Conservation (phyloP, 2,888 invertebrate genomes). For the Sphecodes monilicornis region DNA sequence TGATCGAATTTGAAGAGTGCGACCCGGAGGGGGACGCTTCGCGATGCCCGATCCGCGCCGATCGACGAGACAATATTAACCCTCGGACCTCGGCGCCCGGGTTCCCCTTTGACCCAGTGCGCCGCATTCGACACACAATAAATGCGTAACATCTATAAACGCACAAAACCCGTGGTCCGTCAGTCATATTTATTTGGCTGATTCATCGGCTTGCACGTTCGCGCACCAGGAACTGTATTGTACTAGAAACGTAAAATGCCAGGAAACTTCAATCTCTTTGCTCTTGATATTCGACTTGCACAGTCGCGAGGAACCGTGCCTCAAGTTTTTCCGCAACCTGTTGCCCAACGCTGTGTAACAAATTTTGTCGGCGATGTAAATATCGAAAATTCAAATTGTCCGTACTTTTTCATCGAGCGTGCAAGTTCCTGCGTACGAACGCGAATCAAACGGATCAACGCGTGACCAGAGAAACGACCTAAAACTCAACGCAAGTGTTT, state of each 20-base stretch:
- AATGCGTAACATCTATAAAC: background rate
- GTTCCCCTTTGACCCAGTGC: background rate
- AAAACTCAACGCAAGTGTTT: background rate
- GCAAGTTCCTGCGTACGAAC: background rate
- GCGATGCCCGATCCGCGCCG: background rate
- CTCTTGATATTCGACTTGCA: background rate
- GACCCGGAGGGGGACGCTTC: background rate
- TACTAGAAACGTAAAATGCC: background rate
- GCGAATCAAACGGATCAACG: background rate
- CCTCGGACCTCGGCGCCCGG: background rate
- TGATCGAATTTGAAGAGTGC: constrained; percentile 22
- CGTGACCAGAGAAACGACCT: background rate
- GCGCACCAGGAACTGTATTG: background rate
- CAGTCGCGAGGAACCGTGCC: background rate
- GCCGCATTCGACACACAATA: background rate
- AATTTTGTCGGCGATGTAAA: background rate
- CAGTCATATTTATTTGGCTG: background rate
- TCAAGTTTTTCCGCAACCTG: background rate
- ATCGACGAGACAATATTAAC: background rate
- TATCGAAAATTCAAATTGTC: background rate
- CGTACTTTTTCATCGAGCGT: background rate
- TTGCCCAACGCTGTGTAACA: background rate
- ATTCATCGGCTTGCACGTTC: background rate
- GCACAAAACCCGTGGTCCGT: background rate
- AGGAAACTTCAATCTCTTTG: background rate